Percentiles rank a stretch among this genome's conserved stretches.
phyloP scores from a whole-genome alignment of 2,888 invertebrate species.

The Dicyrtomina minuta region DNA sequence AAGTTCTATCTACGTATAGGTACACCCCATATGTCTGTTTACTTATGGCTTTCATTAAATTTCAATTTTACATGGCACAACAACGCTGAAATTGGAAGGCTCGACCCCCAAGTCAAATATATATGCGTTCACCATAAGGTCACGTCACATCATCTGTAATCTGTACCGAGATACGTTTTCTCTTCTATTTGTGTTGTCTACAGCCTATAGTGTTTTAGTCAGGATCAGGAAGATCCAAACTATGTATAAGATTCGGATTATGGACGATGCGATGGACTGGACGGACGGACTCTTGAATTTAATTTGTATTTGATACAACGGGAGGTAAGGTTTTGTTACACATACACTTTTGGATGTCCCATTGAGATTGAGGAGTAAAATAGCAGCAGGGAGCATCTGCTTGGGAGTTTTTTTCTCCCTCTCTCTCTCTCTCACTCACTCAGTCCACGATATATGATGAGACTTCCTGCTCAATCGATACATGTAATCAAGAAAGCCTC shows the following conservation, averaged over 20 bases:
- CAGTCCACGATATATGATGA: slow-evolving; percentile 24
- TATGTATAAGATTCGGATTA: background rate
- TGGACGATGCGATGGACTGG: background rate
- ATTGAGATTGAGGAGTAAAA: slow-evolving; percentile 46
- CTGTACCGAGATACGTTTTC: too few relatives aligned
- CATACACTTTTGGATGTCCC: slow-evolving; percentile 39
- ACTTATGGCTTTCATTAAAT: too few relatives aligned
- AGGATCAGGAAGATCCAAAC: slow-evolving; percentile 1
- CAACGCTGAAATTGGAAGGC: too few relatives aligned
- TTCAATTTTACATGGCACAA: too few relatives aligned
- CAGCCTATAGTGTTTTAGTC: too few relatives aligned
- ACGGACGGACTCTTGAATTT: slow-evolving; percentile 30
- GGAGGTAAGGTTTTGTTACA: slow-evolving; percentile 24
- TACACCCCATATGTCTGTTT: too few relatives aligned
- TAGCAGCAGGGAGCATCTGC: slow-evolving; percentile 53
- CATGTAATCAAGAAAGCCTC: slow-evolving; percentile 38
- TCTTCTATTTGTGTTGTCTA: too few relatives aligned
- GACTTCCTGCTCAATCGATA: slow-evolving; percentile 36
- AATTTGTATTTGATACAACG: slow-evolving; percentile 35
- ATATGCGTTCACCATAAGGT: too few relatives aligned
- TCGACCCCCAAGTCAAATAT: too few relatives aligned
- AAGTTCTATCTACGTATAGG: too few relatives aligned
- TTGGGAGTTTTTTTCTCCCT: slow-evolving; percentile 28
- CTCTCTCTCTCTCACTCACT: background rate
- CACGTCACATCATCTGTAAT: too few relatives aligned